Conservation (phyloP, 1,140 invertebrate species). For the Aporrectodea caliginosa region DNA sequence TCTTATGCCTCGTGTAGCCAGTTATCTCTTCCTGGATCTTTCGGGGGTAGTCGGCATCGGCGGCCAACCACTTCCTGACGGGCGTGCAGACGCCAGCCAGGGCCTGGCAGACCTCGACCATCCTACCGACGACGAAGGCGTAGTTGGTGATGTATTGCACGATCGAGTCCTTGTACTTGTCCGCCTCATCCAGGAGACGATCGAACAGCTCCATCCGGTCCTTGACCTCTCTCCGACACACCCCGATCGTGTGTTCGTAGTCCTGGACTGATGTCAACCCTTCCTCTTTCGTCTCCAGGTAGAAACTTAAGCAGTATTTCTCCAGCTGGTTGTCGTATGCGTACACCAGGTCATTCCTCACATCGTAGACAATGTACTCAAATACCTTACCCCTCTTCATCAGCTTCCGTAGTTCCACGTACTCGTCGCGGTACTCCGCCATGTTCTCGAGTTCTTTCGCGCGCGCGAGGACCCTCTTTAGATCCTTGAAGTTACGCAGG, state of each 20-base stretch:
- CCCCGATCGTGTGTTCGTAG: neutral
- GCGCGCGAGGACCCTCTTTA: neutral
- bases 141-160: neutral
- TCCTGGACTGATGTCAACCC: neutral
- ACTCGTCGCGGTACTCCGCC: neutral
- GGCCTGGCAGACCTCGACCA: neutral
- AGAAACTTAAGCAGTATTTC: conserved; percentile 29
- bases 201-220: neutral
- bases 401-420: neutral
- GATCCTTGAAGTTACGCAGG: neutral
- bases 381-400: conserved; percentile 24
- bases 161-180: neutral
- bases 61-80: neutral
- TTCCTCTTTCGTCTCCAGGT: neutral
- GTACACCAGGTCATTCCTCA: conserved; percentile 8
- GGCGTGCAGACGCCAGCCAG: neutral
- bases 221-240: neutral
- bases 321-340: conserved; percentile 17
- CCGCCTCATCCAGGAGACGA: neutral
- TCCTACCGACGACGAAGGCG: neutral
- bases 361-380: conserved; percentile 23
- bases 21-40: neutral
- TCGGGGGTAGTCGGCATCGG: neutral
- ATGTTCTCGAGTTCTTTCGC: neutral
- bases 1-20: neutral